Percentiles rank a stretch among this genome's conserved stretches.
phyloP scores from a whole-genome alignment of 1,140 invertebrate genomes.

The Maniola jurtina region DNA sequence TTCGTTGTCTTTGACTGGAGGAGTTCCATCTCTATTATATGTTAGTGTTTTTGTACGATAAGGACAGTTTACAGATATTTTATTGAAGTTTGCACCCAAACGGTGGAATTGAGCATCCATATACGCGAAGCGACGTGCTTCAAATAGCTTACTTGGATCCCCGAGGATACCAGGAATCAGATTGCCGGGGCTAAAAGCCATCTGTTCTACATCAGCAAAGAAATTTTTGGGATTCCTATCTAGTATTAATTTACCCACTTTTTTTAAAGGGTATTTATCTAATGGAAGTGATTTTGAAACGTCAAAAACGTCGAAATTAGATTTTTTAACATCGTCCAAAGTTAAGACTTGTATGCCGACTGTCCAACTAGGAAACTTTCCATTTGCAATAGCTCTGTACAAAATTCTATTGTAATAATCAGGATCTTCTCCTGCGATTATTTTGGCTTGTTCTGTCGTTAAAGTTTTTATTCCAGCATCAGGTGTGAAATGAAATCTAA shows the following conservation, averaged over 20 bases:
- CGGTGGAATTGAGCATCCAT: slow-evolving; percentile 93
- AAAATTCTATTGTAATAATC: slow-evolving; percentile 87
- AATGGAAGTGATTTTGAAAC: slow-evolving; percentile 89
- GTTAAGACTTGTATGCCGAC: slow-evolving; percentile 80
- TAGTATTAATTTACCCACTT: slow-evolving; percentile 90
- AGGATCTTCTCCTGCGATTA: slow-evolving; percentile 82
- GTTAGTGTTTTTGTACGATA: slow-evolving; percentile 78
- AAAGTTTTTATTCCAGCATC: slow-evolving; percentile 86
- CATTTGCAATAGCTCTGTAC: slow-evolving; percentile 85
- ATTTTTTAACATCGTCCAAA: slow-evolving; percentile 76
- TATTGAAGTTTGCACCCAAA: slow-evolving; percentile 91
- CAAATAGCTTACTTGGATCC: slow-evolving; percentile 93
- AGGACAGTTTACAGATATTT: slow-evolving; percentile 95
- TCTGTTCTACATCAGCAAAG: slow-evolving; percentile 93
- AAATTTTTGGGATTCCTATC: slow-evolving; percentile 92
- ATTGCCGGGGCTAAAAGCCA: slow-evolving; percentile 92
- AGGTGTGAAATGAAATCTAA: slow-evolving; percentile 87
- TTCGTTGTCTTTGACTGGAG: slow-evolving; percentile 82
- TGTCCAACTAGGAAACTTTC: slow-evolving; percentile 86
- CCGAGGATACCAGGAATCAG: slow-evolving; percentile 91
- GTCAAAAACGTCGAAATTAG: slow-evolving; percentile 83
- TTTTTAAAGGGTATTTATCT: slow-evolving; percentile 88
- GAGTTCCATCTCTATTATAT: slow-evolving; percentile 92
- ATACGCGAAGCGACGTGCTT: slow-evolving; percentile 93
- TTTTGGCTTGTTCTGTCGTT: slow-evolving; percentile 78